Base-by-base conservation (phyloP, 2,888 invertebrate genomes). In the Caenorhabditis parvicauda region DNA sequence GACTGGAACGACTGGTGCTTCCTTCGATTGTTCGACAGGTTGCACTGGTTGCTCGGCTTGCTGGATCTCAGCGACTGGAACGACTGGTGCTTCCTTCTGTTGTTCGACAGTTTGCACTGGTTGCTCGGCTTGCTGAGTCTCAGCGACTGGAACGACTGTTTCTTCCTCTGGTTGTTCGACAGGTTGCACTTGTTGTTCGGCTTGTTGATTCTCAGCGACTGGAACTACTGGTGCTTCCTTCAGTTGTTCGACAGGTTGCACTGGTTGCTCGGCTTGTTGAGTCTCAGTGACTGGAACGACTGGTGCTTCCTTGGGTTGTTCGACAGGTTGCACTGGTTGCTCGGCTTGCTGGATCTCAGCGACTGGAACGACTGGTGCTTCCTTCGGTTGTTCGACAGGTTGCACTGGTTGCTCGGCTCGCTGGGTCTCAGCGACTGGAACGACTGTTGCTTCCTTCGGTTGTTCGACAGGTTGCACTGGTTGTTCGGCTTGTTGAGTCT, bases 391-490 rank as follows among this genome's bases (percentile, higher is more conserved):
- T n/a, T n/a, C n/a, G n/a, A n/a, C n/a, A n/a, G n/a, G n/a, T n/a
- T n/a, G n/a, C n/a, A n/a, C n/a, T 7, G 21, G 17, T 41, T 29
- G 25, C 37, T 48, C 54, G 17, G 43, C 47, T 35, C 47, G 39
- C 17, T 46, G 49, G 41, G 49, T 41, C 25, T 24, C 41, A 2
- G 27, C 3, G 37, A 25, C 37, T 38, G 17, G 32, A 51, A 29
- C 47, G 32, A n/a, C 22, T 37, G 54, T 50, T 29, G 39, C 54
- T 21, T 14, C 7, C 38, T 57, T 46, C n/a, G 39, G 44, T 22
- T 38, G 39, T 27, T 47, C 57, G 22, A 38, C 41, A 32, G 54
- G 48, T 35, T 19, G 41, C 41, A 24, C 24, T 9, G 19, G n/a
- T 37, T 7, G 7, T 25, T 39, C 37, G 22, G 22, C 12, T 27